Evolutionary conservation across 2,113 vertebrate species (phyloP).

Genomic region (Dromiciops gliroides): DNA sequence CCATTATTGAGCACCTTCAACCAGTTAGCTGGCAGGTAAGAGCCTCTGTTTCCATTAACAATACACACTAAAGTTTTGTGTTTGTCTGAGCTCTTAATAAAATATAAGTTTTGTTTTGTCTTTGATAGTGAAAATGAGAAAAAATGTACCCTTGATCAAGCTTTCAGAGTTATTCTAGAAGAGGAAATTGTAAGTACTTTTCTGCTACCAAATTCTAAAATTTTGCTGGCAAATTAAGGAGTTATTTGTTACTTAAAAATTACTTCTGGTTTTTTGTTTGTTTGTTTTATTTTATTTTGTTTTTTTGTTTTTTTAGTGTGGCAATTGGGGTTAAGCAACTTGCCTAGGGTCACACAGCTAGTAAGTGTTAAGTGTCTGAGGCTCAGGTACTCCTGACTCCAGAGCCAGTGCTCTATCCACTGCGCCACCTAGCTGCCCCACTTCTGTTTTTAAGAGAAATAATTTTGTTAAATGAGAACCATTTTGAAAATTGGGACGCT

Average conservation of each 20-base stretch:
- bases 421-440: no score
- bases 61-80: conserved; percentile 14
- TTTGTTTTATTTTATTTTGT: no score
- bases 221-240: conserved; percentile 36
- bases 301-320: no score
- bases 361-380: no score
- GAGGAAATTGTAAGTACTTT: conserved; percentile 93
- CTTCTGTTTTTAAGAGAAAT: conserved; percentile 50
- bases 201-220: conserved; percentile 47
- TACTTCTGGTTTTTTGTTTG: no score
- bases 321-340: no score
- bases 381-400: no score
- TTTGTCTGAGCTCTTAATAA: conserved; percentile 44
- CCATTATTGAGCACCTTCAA: conserved; percentile 88
- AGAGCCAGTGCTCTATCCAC: no score
- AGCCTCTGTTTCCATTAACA: conserved; percentile 1
- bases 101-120: conserved; percentile 65
- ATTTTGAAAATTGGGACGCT: no score
- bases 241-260: conserved; percentile 25
- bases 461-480: not conserved
- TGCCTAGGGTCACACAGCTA: no score
- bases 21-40: conserved; percentile 94
- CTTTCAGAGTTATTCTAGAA: conserved; percentile 93
- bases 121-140: conserved; percentile 95
- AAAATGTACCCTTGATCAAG: conserved; percentile 96